Evolutionary conservation across 2,113 vertebrate species (phyloP).

Genomic region (Ahaetulla prasina): DNA sequence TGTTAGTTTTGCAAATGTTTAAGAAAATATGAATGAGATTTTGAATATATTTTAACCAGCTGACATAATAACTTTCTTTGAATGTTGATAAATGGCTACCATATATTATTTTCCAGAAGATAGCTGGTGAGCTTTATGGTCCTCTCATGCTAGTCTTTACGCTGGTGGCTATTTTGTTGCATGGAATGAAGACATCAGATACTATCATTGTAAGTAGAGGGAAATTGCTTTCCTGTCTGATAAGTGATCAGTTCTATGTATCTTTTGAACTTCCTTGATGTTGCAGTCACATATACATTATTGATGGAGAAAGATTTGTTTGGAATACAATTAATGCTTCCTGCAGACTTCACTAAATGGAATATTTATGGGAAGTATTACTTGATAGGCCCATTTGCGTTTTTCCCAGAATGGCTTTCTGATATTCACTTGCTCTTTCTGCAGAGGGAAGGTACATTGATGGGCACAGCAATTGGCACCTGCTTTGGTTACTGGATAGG

Average conservation of each 20-base stretch:
- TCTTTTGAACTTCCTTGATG: background rate
- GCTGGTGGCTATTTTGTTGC: conserved; percentile 92
- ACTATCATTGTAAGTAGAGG: conserved; percentile 85
- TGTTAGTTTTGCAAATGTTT: background rate
- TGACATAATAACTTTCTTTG: background rate
- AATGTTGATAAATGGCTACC: conserved; percentile 15
- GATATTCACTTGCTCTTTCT: conserved; percentile 28
- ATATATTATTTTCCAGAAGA: conserved; percentile 75
- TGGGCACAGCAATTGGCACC: conserved; percentile 98
- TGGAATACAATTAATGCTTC: background rate
- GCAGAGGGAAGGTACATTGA: conserved; percentile 95
- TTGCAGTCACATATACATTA: background rate
- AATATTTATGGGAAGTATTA: background rate
- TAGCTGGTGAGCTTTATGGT: conserved; percentile 93
- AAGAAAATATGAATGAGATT: background rate
- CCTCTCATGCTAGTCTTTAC: conserved; percentile 98
- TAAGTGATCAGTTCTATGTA: background rate
- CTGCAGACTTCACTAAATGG: background rate
- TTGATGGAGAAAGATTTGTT: background rate
- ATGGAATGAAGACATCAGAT: conserved; percentile 97
- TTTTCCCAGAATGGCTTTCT: background rate
- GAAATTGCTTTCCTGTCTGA: background rate
- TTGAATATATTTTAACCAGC: fast-evolving
- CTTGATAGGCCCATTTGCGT: background rate
- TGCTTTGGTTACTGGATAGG: conserved; percentile 98